Evolutionary conservation across 1,140 invertebrate species (phyloP), one percentile per base, ranked within the genome.

Genomic region (Chelonus insularis): DNA sequence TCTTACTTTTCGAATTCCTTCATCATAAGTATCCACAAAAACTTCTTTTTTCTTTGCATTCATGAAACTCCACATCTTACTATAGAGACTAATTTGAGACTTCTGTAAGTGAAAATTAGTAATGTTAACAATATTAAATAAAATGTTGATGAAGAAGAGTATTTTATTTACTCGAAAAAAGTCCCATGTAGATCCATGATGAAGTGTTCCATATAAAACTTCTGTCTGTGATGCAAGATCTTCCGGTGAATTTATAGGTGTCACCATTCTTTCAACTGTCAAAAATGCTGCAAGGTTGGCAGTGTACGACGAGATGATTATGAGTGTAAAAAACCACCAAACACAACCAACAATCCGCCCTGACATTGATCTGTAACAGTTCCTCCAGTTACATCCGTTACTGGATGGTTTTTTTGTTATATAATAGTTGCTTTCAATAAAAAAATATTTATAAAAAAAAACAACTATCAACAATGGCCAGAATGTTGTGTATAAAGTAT

Each of bases 311-410:
- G 96, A 98, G 62, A 99, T 96, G 59, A 99, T 87, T 72, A 99
- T 98, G 16, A 99, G 85, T 0, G 96, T 98, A 80, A 99, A 99
- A 82, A 99, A 99, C 96, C 97, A 99, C 97, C 97, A 99, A 0
- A 96, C 95, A 48, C 93, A 93, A 2, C 95, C 95, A 0, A 98
- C 95, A 69, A 99, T 95, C 25, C 97, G 85, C 2, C 96, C 96
- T 0, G 94, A 95, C 58, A 96, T 86, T 1, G 95, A 95, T 73
- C 93, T 94, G 74, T 47, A 71, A 71, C n/a, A n/a, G n/a, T n/a
- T n/a, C n/a, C n/a, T n/a, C n/a, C n/a, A n/a, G n/a, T n/a, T n/a
- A n/a, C n/a, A n/a, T n/a, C n/a, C n/a, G n/a, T n/a, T n/a, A n/a
- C n/a, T n/a, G n/a, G n/a, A n/a, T n/a, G n/a, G n/a, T n/a, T n/a